phyloP scores from a whole-genome alignment of 2,888 invertebrate species.

The Formica aserva region DNA sequence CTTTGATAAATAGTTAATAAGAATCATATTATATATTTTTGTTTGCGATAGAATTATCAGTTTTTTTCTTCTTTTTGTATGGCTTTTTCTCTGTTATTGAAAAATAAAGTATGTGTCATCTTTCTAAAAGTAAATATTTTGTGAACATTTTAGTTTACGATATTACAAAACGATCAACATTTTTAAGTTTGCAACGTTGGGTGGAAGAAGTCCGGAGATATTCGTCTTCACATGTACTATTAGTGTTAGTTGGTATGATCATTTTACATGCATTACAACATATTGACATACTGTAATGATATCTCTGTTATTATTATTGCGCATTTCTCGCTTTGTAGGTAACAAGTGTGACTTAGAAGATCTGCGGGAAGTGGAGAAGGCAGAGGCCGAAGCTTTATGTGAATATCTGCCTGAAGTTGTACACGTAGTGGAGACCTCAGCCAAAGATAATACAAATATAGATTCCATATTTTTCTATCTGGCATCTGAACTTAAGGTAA shows the following conservation, averaged over 20 bases:
- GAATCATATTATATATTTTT: neutral
- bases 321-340: constrained; percentile 81
- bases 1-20: neutral
- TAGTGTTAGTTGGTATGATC: constrained; percentile 93
- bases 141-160: constrained; percentile 92
- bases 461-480: constrained; percentile 95
- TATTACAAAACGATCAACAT: constrained; percentile 96
- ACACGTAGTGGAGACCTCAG: constrained; percentile 95
- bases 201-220: constrained; percentile 98
- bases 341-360: constrained; percentile 95
- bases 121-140: neutral
- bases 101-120: neutral
- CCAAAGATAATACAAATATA: constrained; percentile 96
- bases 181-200: constrained; percentile 97
- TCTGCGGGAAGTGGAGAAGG: constrained; percentile 93
- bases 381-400: constrained; percentile 95
- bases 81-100: neutral
- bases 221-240: constrained; percentile 96
- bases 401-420: constrained; percentile 95
- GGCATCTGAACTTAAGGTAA: constrained; percentile 94
- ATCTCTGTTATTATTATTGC: neutral
- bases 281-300: neutral
- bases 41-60: neutral
- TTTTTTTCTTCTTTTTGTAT: too few relatives aligned
- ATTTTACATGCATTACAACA: neutral